These are phyloP conservation scores for Sphaerophoria rueppellii DNA, from an alignment of 2,888 invertebrate genomes.

Conservation along the genomic window DNA sequence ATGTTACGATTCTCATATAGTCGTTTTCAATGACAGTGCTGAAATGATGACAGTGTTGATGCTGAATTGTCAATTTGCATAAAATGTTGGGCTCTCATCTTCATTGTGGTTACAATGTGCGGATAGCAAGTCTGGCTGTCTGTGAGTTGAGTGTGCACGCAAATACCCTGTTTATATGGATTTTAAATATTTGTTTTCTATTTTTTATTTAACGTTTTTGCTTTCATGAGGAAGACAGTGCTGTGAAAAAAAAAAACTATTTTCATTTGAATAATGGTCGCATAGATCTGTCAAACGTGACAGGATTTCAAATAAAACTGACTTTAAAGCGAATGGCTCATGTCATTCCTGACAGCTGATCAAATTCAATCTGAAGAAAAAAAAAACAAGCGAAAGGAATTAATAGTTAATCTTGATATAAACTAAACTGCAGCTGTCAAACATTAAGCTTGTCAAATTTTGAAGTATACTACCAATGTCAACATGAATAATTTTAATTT, in stretches of 20 bases:
- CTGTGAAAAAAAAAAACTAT: background rate
- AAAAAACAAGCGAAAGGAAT: too few relatives aligned
- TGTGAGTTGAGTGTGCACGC: constrained; percentile 24
- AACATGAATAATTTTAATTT: background rate
- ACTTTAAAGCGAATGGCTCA: too few relatives aligned
- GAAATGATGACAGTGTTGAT: constrained; percentile 17
- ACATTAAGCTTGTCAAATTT: background rate
- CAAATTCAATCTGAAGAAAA: too few relatives aligned
- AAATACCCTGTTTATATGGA: constrained; percentile 33
- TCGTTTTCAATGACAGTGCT: background rate
- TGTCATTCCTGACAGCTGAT: too few relatives aligned
- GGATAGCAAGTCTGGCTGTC: constrained; percentile 42
- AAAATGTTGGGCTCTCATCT: constrained; percentile 52
- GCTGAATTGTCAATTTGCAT: constrained; percentile 68
- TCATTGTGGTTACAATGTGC: constrained; percentile 43
- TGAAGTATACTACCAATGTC: background rate
- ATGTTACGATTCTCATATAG: background rate
- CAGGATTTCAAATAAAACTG: too few relatives aligned
- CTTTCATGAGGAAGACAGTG: background rate
- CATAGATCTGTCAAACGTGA: too few relatives aligned
- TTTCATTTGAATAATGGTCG: background rate
- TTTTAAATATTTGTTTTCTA: constrained; percentile 21
- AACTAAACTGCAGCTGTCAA: too few relatives aligned
- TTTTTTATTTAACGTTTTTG: constrained; percentile 12
- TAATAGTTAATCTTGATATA: too few relatives aligned